Conservation (phyloP, 2,113 vertebrate species). For the Clarias magur region DNA sequence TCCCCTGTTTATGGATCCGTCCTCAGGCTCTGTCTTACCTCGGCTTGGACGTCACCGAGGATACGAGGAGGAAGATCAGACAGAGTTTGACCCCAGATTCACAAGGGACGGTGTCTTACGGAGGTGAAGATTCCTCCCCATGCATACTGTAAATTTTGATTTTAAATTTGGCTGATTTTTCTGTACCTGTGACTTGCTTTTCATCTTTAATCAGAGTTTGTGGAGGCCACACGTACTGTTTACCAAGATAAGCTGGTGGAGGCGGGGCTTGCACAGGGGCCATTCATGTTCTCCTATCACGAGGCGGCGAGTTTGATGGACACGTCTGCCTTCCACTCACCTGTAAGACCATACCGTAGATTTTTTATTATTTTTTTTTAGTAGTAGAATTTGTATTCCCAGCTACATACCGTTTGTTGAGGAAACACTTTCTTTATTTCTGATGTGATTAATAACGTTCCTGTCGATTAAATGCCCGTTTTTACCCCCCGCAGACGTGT, state of each 20-base stretch:
- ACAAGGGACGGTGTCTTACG: conserved; percentile 85
- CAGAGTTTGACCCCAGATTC: conserved; percentile 81
- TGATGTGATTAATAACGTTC: not conserved
- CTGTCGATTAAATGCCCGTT: not conserved
- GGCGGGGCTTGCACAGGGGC: conserved; percentile 71
- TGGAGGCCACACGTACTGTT: conserved; percentile 75
- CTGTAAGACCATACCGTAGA: conserved; percentile 66
- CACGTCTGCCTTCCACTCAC: conserved; percentile 85
- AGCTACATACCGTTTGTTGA: not conserved
- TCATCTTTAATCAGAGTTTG: conserved; percentile 72
- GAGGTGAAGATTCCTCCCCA: conserved; percentile 69
- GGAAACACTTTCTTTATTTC: not conserved
- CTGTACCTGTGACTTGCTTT: not conserved
- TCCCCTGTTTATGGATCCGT: not conserved
- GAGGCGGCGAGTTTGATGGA: conserved; percentile 88
- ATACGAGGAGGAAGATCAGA: conserved; percentile 78
- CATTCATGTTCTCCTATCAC: conserved; percentile 81
- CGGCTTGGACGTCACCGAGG: conserved; percentile 79
- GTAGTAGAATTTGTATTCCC: not conserved
- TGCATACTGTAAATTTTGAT: not conserved
- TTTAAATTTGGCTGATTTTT: not conserved
- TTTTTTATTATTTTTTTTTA: not conserved
- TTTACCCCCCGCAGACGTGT: conserved; percentile 68
- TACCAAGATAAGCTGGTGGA: conserved; percentile 80
- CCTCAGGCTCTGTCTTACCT: conserved; percentile 82